These are phyloP conservation scores for Eutolmus rufibarbis DNA, from an alignment of 2,888 invertebrate genomes.

Conservation along the genomic window DNA sequence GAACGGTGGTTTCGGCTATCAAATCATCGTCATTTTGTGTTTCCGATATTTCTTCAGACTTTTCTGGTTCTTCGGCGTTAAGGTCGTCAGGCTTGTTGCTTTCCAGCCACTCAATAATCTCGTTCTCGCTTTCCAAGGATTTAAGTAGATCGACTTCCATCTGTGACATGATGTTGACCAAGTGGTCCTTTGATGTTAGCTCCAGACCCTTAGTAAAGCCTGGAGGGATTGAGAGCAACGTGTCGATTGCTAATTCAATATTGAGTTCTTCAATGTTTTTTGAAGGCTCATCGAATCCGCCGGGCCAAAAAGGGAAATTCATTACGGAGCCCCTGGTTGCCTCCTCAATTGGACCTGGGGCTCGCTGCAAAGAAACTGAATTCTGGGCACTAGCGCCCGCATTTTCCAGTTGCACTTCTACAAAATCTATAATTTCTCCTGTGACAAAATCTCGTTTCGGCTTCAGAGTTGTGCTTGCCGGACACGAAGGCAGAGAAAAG, in stretches of 20 bases:
- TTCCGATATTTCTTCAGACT: conserved; percentile 50
- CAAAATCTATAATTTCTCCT: conserved; percentile 76
- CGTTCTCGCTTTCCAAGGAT: conserved; percentile 57
- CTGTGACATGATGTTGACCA: conserved; percentile 51
- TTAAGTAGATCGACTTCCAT: conserved; percentile 57
- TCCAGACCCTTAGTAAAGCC: conserved; percentile 70
- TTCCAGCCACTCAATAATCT: conserved; percentile 59
- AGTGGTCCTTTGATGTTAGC: conserved; percentile 61
- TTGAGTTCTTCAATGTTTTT: conserved; percentile 62
- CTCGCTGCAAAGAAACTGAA: conserved; percentile 80
- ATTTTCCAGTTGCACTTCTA: conserved; percentile 67
- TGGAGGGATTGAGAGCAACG: conserved; percentile 68
- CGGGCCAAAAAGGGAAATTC: conserved; percentile 89
- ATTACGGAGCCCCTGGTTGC: conserved; percentile 78
- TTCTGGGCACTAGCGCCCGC: conserved; percentile 74
- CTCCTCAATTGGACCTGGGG: conserved; percentile 75
- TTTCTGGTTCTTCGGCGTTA: not conserved
- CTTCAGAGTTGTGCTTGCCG: conserved; percentile 57
- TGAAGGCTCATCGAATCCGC: conserved; percentile 73
- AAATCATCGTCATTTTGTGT: conserved; percentile 51
- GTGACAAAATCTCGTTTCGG: conserved; percentile 73
- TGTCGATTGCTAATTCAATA: conserved; percentile 49
- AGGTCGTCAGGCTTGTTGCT: conserved; percentile 49
- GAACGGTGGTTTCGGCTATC: conserved; percentile 68
- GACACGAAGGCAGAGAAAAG: conserved; percentile 45